These are phyloP conservation scores for Xenopus borealis DNA, from an alignment of 2,113 vertebrate genomes.

Conservation along the genomic window DNA sequence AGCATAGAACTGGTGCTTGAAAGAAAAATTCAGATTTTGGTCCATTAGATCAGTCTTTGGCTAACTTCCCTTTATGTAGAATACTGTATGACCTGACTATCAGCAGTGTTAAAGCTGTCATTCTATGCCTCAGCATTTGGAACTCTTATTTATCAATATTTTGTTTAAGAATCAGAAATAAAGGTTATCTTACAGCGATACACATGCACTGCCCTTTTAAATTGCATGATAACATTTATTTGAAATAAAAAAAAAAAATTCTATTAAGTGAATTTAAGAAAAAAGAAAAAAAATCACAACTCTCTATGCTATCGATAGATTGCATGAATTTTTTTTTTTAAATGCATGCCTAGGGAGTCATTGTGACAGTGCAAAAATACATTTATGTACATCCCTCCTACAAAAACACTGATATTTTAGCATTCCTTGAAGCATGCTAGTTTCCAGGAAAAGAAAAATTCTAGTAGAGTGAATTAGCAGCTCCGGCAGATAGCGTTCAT, in stretches of 20 bases:
- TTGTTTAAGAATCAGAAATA: slow-evolving; percentile 82
- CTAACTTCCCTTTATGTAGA: slow-evolving; percentile 93
- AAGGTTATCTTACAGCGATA: slow-evolving; percentile 90
- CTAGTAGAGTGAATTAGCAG: slow-evolving; percentile 92
- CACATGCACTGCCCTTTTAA: slow-evolving; percentile 90
- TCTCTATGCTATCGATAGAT: slow-evolving; percentile 84
- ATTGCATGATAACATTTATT: slow-evolving; percentile 78
- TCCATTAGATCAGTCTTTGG: slow-evolving; percentile 99
- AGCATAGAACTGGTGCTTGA: slow-evolving; percentile 77
- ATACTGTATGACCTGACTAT: slow-evolving; percentile 95
- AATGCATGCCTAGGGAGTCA: slow-evolving; percentile 95
- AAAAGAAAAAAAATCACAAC: slow-evolving; percentile 67
- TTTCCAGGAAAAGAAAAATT: slow-evolving; percentile 84
- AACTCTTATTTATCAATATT: slow-evolving; percentile 69
- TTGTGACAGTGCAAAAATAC: slow-evolving; percentile 99
- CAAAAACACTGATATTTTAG: slow-evolving; percentile 96
- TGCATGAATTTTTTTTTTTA: slow-evolving; percentile 82
- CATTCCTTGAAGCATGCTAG: slow-evolving; percentile 98
- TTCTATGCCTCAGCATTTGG: slow-evolving; percentile 97
- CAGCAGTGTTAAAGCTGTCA: slow-evolving; percentile 99
- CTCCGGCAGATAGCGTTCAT: slow-evolving; percentile 88
- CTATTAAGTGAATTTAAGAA: slow-evolving; percentile 70
- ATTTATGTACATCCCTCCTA: slow-evolving; percentile 97
- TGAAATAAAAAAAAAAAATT: slow-evolving; percentile 68
- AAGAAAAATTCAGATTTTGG: slow-evolving; percentile 74